Conservation (phyloP, 2,888 invertebrate species). For the Drosophila recens region DNA sequence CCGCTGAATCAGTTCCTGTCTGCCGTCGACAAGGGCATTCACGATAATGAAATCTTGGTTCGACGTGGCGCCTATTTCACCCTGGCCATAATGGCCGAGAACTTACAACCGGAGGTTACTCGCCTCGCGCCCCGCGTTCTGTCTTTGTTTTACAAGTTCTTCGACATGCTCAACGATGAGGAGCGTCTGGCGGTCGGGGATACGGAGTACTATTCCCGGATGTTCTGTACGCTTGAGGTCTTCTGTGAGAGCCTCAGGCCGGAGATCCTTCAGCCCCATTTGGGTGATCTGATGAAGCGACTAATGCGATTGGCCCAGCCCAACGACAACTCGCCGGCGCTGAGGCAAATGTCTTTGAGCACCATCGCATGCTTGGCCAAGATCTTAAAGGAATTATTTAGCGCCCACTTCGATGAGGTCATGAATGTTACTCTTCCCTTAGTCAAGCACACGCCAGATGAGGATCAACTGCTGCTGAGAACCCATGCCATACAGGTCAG, state of each 20-base stretch:
- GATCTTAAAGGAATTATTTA: background rate
- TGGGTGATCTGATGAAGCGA: conserved; percentile 9
- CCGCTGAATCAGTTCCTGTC: conserved; percentile 11
- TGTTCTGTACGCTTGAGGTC: conserved; percentile 35
- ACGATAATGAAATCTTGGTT: conserved; percentile 14
- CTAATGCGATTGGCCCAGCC: conserved; percentile 12
- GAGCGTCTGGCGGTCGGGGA: background rate
- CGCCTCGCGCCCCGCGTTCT: conserved; percentile 6
- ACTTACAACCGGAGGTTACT: conserved; percentile 37
- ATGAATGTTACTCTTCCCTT: conserved; percentile 1
- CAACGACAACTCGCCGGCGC: background rate
- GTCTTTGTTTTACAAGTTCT: conserved; percentile 14
- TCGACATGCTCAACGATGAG: conserved; percentile 1
- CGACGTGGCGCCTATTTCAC: conserved; percentile 14
- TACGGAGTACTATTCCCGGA: background rate
- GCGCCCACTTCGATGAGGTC: conserved; percentile 11
- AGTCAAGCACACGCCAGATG: conserved; percentile 5
- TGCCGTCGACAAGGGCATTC: conserved; percentile 12
- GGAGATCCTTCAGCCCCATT: conserved; percentile 3
- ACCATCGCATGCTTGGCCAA: conserved; percentile 18
- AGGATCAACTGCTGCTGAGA: conserved; percentile 17
- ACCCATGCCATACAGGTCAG: conserved; percentile 32
- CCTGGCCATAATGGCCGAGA: conserved; percentile 23
- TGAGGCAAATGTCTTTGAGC: conserved; percentile 22
- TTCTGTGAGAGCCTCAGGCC: conserved; percentile 27